Percentiles rank a stretch among this genome's conserved stretches.
These are phyloP conservation scores for Diaperis boleti DNA, from an alignment of 2,888 invertebrate species.

Conservation along the genomic window DNA sequence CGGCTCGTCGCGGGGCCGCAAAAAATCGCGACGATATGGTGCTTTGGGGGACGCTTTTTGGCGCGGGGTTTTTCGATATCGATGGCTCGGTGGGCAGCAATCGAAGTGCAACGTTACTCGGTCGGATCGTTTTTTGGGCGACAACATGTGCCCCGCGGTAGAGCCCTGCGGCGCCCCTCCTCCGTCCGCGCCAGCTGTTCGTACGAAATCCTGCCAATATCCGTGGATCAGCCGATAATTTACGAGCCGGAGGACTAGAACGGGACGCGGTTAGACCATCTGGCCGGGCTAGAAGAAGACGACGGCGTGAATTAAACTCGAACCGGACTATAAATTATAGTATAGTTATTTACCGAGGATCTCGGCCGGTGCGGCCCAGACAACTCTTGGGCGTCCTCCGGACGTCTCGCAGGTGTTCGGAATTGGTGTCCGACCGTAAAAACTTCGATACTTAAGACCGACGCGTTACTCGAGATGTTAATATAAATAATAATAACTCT, in stretches of 20 bases:
- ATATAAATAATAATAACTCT: constrained; percentile 60
- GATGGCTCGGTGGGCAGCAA: no score
- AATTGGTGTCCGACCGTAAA: constrained; percentile 57
- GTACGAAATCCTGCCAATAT: constrained; percentile 16
- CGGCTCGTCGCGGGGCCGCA: constrained; percentile 14
- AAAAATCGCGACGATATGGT: not conserved
- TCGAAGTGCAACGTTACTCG: no score
- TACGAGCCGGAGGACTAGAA: constrained; percentile 57
- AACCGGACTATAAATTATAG: constrained; percentile 53
- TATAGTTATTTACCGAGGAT: constrained; percentile 53
- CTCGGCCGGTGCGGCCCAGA: constrained; percentile 54
- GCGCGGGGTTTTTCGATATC: no score
- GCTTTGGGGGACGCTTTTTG: not conserved
- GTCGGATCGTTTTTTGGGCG: no score
- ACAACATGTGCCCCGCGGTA: not conserved
- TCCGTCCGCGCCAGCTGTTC: constrained; percentile 3
- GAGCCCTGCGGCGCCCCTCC: not conserved
- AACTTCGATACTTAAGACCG: constrained; percentile 59
- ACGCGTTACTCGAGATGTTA: constrained; percentile 59
- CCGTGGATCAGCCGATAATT: constrained; percentile 51
- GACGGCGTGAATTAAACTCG: constrained; percentile 59
- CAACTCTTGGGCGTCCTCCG: constrained; percentile 55
- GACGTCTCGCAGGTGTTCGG: constrained; percentile 56
- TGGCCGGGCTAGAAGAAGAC: constrained; percentile 47
- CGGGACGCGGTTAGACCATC: constrained; percentile 35